A percentile compares a stretch with the other conserved stretches of the same genome.
Evolutionary conservation across 2,797 vertebrate species (phyloP).

Genomic region (Micrastur ruficollis): DNA sequence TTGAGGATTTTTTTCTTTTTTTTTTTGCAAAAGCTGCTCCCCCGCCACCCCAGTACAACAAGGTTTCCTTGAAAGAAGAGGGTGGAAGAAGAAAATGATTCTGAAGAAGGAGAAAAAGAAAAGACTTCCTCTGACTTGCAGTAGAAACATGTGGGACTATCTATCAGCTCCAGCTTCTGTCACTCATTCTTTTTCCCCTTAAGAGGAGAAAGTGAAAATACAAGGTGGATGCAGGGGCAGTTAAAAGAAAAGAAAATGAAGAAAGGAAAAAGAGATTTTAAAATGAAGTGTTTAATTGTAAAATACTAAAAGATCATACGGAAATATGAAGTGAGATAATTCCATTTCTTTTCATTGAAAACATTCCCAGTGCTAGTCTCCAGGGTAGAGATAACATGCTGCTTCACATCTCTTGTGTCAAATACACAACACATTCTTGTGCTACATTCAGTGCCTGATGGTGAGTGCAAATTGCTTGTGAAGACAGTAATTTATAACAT

Average conservation of each 20-base stretch:
- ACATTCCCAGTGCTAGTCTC: background rate
- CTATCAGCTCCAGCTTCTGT: background rate
- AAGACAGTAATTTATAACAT: background rate
- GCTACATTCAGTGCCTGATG: background rate
- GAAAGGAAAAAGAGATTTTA: background rate
- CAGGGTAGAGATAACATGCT: background rate
- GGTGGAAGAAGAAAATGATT: background rate
- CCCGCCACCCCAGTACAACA: rapidly evolving
- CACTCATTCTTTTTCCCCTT: background rate
- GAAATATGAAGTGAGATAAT: background rate
- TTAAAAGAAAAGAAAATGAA: background rate
- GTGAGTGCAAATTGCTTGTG: background rate
- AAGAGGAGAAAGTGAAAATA: background rate
- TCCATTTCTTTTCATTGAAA: background rate
- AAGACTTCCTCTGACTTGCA: rapidly evolving
- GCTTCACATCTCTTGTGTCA: background rate
- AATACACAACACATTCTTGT: background rate
- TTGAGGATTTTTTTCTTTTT: no score
- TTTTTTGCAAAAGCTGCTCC: background rate
- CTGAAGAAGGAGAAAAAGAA: background rate
- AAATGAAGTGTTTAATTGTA: background rate
- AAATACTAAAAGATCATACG: background rate
- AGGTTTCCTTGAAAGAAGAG: background rate
- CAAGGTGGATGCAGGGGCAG: background rate
- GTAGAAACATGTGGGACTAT: background rate